These are phyloP conservation scores for Cranoglanis bouderius DNA, from an alignment of 2,113 vertebrate genomes.

Conservation along the genomic window DNA sequence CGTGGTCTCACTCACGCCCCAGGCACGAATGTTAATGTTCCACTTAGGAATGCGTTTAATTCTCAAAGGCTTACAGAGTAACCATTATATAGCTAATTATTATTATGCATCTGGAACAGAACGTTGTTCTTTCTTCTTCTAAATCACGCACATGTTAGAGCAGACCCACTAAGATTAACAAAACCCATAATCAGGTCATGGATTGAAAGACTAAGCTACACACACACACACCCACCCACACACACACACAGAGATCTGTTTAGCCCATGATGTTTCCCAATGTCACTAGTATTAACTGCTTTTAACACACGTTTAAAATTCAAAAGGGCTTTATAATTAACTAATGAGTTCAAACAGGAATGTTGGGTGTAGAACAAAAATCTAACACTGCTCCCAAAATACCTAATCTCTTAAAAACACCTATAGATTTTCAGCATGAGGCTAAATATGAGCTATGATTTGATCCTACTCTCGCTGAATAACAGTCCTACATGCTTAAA, in stretches of 20 bases:
- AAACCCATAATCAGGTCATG: not conserved
- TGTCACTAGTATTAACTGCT: not conserved
- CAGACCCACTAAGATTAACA: not conserved
- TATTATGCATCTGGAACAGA: not conserved
- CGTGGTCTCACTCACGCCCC: not conserved
- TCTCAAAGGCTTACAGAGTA: slow-evolving; percentile 13
- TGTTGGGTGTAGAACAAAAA: not conserved
- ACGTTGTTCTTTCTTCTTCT: not conserved
- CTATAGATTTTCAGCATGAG: not conserved
- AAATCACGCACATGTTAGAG: not conserved
- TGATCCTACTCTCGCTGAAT: not conserved
- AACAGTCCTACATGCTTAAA: not conserved
- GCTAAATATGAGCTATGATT: not conserved
- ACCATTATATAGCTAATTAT: not conserved
- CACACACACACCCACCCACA: not conserved
- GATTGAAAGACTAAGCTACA: not conserved
- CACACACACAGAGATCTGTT: not conserved
- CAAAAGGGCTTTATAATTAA: not conserved
- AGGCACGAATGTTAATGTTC: not conserved
- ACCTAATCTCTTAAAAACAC: not conserved
- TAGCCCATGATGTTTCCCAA: not conserved
- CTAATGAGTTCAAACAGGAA: not conserved
- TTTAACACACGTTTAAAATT: not conserved
- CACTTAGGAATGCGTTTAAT: not conserved
- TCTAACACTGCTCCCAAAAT: not conserved